Percentiles rank a stretch among this genome's conserved stretches.
phyloP scores from a whole-genome alignment of 2,113 vertebrate species.

The Aptenodytes forsteri region DNA sequence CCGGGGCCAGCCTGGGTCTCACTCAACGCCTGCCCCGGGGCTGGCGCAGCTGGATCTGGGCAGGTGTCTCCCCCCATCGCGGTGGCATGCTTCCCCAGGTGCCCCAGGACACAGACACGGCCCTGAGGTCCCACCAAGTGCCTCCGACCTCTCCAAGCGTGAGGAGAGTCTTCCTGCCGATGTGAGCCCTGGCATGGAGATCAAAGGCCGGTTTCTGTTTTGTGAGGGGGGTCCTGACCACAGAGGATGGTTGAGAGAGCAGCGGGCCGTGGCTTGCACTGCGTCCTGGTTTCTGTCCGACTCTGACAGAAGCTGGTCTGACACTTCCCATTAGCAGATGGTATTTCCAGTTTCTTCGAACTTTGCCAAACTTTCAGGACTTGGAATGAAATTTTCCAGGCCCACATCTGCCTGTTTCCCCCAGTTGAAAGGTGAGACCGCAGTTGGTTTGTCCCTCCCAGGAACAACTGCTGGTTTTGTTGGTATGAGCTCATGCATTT shows the following conservation, averaged over 20 bases:
- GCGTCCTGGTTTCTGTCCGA: background rate
- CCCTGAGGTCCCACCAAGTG: background rate
- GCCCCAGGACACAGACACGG: background rate
- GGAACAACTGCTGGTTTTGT: background rate
- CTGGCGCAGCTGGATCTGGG: background rate
- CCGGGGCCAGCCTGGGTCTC: background rate
- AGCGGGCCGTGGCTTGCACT: background rate
- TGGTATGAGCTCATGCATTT: background rate
- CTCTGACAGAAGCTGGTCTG: background rate
- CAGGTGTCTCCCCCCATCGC: background rate
- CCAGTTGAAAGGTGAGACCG: background rate
- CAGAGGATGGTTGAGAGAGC: background rate
- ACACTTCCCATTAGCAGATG: background rate
- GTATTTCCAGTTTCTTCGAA: background rate
- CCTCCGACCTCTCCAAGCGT: background rate
- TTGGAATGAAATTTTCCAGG: background rate
- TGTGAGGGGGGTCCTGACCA: background rate
- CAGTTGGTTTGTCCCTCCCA: background rate
- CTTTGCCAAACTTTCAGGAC: background rate
- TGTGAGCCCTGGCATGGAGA: background rate
- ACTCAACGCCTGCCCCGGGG: background rate
- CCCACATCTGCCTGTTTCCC: background rate
- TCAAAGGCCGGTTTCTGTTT: background rate
- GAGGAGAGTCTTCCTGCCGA: background rate
- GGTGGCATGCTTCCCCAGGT: rapidly evolving